These are phyloP conservation scores for Chascanopsetta lugubris DNA, from an alignment of 2,113 vertebrate species.

Conservation along the genomic window DNA sequence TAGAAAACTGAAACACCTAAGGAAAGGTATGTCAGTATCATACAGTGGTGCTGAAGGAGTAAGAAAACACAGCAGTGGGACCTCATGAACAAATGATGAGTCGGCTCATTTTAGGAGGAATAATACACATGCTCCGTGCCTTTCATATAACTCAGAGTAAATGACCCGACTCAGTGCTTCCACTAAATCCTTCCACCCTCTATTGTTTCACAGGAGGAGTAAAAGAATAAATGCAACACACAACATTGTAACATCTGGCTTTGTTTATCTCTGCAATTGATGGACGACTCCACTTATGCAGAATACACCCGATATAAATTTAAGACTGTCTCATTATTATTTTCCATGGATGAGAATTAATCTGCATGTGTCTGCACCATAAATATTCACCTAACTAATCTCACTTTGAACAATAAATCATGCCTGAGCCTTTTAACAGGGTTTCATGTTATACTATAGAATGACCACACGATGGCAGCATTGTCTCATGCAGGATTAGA, in stretches of 20 bases:
- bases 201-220: constrained; percentile 11
- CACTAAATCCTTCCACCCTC: constrained; percentile 5
- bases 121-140: constrained; percentile 13
- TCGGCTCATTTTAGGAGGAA: constrained; percentile 14
- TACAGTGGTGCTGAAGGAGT: not conserved
- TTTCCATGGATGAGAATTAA: not conserved
- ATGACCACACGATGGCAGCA: constrained; percentile 59
- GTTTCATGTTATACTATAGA: not conserved
- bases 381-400: constrained; percentile 18
- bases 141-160: not conserved
- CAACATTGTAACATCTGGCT: constrained; percentile 29
- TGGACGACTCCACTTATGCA: constrained; percentile 22
- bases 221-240: constrained; percentile 4
- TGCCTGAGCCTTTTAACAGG: not conserved
- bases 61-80: not conserved
- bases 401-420: not conserved
- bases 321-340: constrained; percentile 2
- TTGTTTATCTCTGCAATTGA: constrained; percentile 33
- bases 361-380: constrained; percentile 1
- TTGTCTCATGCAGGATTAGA: constrained; percentile 30
- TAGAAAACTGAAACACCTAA: constrained; percentile 8
- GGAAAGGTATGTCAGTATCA: not conserved
- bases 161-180: constrained; percentile 14
- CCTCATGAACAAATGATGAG: constrained; percentile 18
- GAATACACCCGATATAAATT: constrained; percentile 9